These are phyloP conservation scores for Sipunculus nudus DNA, from an alignment of 2,888 invertebrate species.

Conservation along the genomic window DNA sequence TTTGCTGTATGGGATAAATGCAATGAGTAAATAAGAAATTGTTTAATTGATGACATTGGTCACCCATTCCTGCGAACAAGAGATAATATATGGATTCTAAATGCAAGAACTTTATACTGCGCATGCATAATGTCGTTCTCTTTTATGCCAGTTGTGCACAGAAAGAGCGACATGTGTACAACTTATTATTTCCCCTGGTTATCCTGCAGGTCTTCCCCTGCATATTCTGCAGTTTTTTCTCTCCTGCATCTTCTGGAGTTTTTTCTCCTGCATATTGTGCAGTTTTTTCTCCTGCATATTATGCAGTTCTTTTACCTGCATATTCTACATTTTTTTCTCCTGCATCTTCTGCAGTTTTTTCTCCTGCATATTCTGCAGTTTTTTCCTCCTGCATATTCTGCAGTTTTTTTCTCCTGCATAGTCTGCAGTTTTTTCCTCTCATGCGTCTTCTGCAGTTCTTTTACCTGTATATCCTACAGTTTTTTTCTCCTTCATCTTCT, in stretches of 20 bases:
- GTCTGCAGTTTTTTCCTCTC: slow-evolving; percentile 6
- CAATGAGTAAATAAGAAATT: no score
- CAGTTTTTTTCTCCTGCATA: slow-evolving; percentile 8
- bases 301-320: not conserved
- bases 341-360: slow-evolving; percentile 8
- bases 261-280: slow-evolving; percentile 7
- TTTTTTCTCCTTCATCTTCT: no score
- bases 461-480: slow-evolving; percentile 6
- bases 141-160: no score
- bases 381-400: slow-evolving; percentile 8
- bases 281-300: slow-evolving; percentile 7
- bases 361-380: slow-evolving; percentile 7
- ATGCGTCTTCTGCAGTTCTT: slow-evolving; percentile 4
- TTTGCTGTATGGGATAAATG: no score
- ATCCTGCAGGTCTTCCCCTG: not conserved
- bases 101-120: no score
- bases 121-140: no score
- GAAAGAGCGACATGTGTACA: not conserved
- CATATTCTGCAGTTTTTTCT: not conserved
- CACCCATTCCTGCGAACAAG: no score
- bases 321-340: slow-evolving; percentile 10
- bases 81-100: no score
- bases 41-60: no score
- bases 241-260: not conserved
- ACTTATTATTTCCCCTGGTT: not conserved